Conservation (phyloP, 2,888 invertebrate species). For the Byasa hedistus region DNA sequence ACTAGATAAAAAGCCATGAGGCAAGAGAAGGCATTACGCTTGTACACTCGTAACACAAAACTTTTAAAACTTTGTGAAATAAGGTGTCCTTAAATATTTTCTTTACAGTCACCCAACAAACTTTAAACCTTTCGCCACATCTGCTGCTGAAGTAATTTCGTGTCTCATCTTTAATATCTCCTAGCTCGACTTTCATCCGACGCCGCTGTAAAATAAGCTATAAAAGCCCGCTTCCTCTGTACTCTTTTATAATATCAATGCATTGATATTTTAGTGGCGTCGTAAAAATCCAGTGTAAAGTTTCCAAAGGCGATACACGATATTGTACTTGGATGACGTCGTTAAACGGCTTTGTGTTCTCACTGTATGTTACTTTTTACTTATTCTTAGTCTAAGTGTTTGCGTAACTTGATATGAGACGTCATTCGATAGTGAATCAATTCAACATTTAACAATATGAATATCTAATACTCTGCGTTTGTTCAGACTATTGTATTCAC, state of each 20-base stretch:
- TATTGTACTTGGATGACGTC: slow-evolving; percentile 13
- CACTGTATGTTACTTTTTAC: background rate
- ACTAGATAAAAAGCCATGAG: too few species aligned
- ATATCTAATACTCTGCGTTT: too few species aligned
- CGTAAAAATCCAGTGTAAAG: slow-evolving; percentile 24
- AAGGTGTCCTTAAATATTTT: too few species aligned
- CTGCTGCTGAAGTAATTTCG: background rate
- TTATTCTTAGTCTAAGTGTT: background rate
- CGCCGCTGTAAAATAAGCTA: slow-evolving; percentile 20
- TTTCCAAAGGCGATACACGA: slow-evolving; percentile 12
- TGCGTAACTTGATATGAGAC: background rate
- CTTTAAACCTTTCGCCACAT: background rate
- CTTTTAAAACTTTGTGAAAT: too few species aligned
- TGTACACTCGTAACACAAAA: too few species aligned
- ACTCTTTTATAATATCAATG: slow-evolving; percentile 19
- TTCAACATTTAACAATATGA: too few species aligned
- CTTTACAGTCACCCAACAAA: too few species aligned
- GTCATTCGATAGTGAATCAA: background rate
- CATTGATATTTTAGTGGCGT: slow-evolving; percentile 27
- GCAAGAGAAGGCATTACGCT: too few species aligned
- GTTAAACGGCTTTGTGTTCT: slow-evolving; percentile 5
- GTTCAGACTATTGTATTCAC: too few species aligned
- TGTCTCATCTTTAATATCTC: background rate
- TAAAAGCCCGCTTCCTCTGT: slow-evolving; percentile 20
- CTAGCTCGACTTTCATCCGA: slow-evolving; percentile 2